Conservation (phyloP, 2,113 vertebrate species). For the Poeciliopsis prolifica region DNA sequence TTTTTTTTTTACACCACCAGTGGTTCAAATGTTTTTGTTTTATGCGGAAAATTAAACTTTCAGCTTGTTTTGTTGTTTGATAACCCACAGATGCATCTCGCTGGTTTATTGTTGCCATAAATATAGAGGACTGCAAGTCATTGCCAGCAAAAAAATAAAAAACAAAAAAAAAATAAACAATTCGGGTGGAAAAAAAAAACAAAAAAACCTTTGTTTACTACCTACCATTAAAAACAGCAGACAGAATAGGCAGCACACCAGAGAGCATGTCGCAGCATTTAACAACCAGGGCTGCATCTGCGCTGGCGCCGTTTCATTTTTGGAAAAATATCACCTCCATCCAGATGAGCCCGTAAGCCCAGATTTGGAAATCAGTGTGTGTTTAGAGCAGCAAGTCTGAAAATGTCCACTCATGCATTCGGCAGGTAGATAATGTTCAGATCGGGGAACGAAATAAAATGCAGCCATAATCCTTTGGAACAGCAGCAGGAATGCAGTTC, state of each 20-base stretch:
- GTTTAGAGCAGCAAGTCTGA: background rate
- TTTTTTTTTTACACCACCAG: background rate
- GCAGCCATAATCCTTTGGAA: background rate
- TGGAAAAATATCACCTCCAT: background rate
- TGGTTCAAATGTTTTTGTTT: constrained; percentile 2
- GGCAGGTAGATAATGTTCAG: background rate
- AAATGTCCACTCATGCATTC: constrained; percentile 4
- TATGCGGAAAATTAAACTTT: background rate
- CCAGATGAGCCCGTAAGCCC: background rate
- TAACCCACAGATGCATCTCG: background rate
- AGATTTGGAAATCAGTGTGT: background rate
- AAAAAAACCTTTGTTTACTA: background rate
- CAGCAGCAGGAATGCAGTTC: background rate
- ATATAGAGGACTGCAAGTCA: background rate
- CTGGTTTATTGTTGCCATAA: background rate
- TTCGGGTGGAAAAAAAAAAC: background rate
- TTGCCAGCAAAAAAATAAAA: background rate
- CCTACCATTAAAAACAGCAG: constrained; percentile 1
- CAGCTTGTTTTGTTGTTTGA: background rate
- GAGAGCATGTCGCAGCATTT: background rate
- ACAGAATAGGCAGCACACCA: background rate
- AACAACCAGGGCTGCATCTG: background rate
- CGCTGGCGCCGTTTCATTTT: background rate
- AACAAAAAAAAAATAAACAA: background rate
- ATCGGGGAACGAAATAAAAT: background rate